Conservation (phyloP, 2,113 vertebrate species). For the Hystrix cristata region DNA sequence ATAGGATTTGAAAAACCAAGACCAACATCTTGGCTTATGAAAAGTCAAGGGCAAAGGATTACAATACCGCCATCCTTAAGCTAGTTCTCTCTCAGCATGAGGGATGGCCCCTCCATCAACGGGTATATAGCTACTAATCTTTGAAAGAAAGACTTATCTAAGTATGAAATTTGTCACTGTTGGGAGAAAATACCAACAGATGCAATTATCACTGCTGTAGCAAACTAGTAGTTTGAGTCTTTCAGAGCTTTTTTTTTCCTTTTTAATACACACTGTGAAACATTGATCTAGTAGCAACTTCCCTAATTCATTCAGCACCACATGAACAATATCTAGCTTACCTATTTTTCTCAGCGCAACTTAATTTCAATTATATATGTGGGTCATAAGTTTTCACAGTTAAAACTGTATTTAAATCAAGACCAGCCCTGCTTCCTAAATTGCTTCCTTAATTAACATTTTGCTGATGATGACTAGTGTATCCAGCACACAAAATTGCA, state of each 20-base stretch:
- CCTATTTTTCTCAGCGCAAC: constrained; percentile 25
- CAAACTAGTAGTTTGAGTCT: not conserved
- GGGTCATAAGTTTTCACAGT: constrained; percentile 61
- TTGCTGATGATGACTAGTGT: constrained; percentile 41
- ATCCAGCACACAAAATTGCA: constrained; percentile 46
- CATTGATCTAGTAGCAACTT: not conserved
- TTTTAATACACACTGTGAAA: constrained; percentile 60
- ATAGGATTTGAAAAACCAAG: constrained; percentile 25
- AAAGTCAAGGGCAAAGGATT: not conserved
- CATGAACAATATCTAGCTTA: constrained; percentile 52
- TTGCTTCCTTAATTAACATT: constrained; percentile 68
- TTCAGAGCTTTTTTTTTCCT: not conserved
- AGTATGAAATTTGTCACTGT: not conserved
- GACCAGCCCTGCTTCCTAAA: constrained; percentile 52
- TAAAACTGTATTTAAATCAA: constrained; percentile 58
- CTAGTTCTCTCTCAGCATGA: not conserved
- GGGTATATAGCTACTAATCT: not conserved
- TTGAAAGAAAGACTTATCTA: not conserved
- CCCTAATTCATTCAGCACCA: not conserved
- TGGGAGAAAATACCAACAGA: not conserved
- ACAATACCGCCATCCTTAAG: not conserved
- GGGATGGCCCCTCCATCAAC: not conserved
- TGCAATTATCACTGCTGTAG: not conserved
- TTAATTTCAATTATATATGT: constrained; percentile 69
- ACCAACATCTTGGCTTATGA: not conserved